phyloP scores from a whole-genome alignment of 2,888 invertebrate species.

The Criorhina ranunculi region DNA sequence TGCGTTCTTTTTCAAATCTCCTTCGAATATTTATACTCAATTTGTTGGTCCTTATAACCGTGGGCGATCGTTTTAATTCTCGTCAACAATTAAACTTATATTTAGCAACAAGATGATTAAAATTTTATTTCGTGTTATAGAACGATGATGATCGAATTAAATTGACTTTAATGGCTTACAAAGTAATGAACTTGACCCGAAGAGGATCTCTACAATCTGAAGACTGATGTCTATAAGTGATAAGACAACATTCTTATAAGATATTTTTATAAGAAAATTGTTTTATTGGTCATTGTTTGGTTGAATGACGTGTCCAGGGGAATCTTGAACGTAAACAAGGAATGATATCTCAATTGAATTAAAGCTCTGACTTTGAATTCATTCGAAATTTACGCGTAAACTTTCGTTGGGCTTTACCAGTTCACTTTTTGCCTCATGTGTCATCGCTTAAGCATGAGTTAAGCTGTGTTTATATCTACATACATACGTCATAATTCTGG shows the following conservation, averaged over 20 bases:
- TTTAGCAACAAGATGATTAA: constrained; percentile 33
- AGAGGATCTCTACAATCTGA: constrained; percentile 6
- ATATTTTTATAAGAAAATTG: background rate
- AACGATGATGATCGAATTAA: constrained; percentile 9
- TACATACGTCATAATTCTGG: background rate
- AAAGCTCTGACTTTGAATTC: constrained; percentile 5
- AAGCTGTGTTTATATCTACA: background rate
- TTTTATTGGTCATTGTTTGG: background rate
- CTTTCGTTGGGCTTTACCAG: constrained; percentile 24
- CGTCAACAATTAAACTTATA: constrained; percentile 42
- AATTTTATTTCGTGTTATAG: constrained; percentile 1
- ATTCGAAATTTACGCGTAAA: constrained; percentile 7
- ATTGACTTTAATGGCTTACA: background rate
- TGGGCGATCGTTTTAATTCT: background rate
- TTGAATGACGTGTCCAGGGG: constrained; percentile 14
- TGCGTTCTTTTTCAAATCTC: constrained; percentile 51
- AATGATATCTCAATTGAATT: background rate
- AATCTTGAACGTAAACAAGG: background rate
- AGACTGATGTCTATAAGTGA: constrained; percentile 49
- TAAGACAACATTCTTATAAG: constrained; percentile 51
- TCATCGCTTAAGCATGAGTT: background rate
- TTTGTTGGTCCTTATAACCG: constrained; percentile 18
- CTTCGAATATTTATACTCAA: constrained; percentile 68
- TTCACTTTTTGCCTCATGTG: too few species aligned
- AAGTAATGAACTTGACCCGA: constrained; percentile 37